Evolutionary conservation across 2,113 vertebrate genomes (phyloP).

Genomic region (Tor tambroides): DNA sequence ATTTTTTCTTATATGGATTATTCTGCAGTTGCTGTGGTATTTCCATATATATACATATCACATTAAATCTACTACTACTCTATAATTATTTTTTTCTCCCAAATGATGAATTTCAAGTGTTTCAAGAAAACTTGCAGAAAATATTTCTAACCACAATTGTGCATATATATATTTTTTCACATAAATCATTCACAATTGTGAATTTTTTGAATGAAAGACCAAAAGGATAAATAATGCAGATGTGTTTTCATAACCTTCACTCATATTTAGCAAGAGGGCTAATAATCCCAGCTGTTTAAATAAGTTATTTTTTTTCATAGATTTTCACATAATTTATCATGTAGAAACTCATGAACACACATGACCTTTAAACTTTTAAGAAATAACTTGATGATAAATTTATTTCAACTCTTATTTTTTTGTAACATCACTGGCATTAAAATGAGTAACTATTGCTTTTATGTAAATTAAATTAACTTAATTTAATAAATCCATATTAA

Average conservation of each 20-base stretch:
- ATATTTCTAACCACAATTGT: too few relatives aligned
- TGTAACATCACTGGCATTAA: neutral
- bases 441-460: neutral
- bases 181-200: too few relatives aligned
- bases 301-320: neutral
- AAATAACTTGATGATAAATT: neutral
- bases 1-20: neutral
- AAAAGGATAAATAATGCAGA: neutral
- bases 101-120: too few relatives aligned
- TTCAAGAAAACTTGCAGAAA: too few relatives aligned
- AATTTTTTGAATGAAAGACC: too few relatives aligned
- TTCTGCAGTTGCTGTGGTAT: neutral
- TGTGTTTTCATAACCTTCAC: neutral
- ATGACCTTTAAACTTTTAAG: neutral
- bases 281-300: too few relatives aligned
- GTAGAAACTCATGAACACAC: neutral
- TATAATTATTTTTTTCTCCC: too few relatives aligned
- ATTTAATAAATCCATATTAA: neutral
- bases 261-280: too few relatives aligned
- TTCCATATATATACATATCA: neutral
- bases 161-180: too few relatives aligned
- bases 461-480: neutral
- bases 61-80: too few relatives aligned
- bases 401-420: neutral
- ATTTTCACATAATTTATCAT: neutral